A percentile compares a stretch with the other conserved stretches of the same genome.
Evolutionary conservation across 2,113 vertebrate species (phyloP).

Genomic region (Diadophis punctatus): DNA sequence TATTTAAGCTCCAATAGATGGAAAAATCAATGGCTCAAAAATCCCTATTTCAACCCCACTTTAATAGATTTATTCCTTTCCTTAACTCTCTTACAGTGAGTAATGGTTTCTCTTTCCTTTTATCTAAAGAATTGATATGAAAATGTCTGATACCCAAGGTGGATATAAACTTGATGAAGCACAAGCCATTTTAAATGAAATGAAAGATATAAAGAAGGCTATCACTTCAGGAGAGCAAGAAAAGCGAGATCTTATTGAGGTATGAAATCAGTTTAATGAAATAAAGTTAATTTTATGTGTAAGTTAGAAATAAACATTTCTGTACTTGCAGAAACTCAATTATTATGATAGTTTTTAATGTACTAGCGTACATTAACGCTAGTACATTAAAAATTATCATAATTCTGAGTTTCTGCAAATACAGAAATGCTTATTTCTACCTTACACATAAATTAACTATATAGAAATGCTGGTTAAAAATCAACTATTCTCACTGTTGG

Average conservation of each 20-base stretch:
- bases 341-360: no score
- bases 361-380: no score
- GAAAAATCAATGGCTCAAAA: neutral
- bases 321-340: no score
- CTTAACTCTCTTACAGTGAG: neutral
- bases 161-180: conserved; percentile 92
- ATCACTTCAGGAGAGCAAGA: conserved; percentile 94
- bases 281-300: no score
- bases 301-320: no score
- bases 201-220: conserved; percentile 90
- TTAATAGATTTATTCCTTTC: neutral
- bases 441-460: neutral
- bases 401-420: neutral
- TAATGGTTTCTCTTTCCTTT: neutral
- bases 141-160: conserved; percentile 84
- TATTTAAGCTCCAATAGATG: neutral
- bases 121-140: conserved; percentile 85
- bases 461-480: neutral
- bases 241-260: conserved; percentile 96
- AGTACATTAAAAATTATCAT: neutral
- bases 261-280: conserved; percentile 44
- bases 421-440: neutral
- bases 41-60: neutral
- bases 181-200: conserved; percentile 92
- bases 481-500: neutral